These are phyloP conservation scores for Papio anubis DNA, from an alignment of 2,113 vertebrate genomes.

Conservation along the genomic window DNA sequence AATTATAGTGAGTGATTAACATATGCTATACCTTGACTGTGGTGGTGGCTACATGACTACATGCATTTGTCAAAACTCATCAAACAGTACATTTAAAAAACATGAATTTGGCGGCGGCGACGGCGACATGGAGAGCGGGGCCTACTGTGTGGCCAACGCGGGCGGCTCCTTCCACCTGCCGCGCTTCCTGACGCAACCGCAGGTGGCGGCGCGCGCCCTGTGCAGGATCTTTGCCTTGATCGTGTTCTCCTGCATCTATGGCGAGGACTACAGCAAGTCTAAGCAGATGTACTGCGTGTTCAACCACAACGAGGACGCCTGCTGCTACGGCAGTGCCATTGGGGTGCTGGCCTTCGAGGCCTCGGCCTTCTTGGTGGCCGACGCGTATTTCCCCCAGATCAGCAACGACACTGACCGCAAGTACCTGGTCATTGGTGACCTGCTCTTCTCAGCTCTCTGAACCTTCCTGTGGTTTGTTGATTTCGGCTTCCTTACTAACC, in stretches of 20 bases:
- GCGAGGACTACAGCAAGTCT: constrained; percentile 87
- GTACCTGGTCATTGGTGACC: constrained; percentile 89
- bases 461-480: constrained; percentile 96
- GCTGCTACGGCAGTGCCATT: constrained; percentile 89
- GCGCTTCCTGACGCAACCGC: constrained; percentile 88
- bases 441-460: constrained; percentile 92
- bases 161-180: constrained; percentile 89
- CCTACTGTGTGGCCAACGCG: constrained; percentile 92
- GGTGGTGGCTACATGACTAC: background rate
- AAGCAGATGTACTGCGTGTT: constrained; percentile 82
- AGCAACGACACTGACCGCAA: constrained; percentile 91
- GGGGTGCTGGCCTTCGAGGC: constrained; percentile 93
- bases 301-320: constrained; percentile 88
- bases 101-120: background rate
- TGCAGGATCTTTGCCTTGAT: constrained; percentile 92
- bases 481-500: constrained; percentile 93
- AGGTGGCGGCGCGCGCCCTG: constrained; percentile 86
- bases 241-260: constrained; percentile 92
- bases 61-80: background rate
- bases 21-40: background rate
- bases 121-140: constrained; percentile 84
- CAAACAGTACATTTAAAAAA: background rate
- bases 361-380: constrained; percentile 86
- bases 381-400: constrained; percentile 90
- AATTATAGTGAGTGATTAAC: background rate